Conservation (phyloP, 2,113 vertebrate species). For the Amphilophus citrinellus region DNA sequence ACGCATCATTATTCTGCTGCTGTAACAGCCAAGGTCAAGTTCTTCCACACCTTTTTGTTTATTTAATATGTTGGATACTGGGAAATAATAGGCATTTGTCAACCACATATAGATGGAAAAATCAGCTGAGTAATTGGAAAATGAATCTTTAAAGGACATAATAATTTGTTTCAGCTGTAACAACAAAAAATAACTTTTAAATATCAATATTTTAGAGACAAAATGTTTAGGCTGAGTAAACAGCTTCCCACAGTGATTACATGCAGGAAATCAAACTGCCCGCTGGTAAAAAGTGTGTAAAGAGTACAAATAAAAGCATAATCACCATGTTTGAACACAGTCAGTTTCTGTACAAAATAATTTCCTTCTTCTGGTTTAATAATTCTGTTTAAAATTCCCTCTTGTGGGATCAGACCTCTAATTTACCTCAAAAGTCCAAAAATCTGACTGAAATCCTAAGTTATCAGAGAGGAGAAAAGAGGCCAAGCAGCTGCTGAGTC, state of each 20-base stretch:
- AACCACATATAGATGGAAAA: neutral
- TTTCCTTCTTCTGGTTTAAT: slow-evolving; percentile 5
- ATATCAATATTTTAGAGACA: neutral
- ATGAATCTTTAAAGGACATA: neutral
- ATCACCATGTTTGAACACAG: neutral
- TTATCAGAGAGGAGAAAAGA: neutral
- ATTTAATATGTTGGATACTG: neutral
- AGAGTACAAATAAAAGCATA: slow-evolving; percentile 1
- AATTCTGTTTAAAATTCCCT: neutral
- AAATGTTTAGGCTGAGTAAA: slow-evolving; percentile 2
- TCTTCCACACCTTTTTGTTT: neutral
- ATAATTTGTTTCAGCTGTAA: neutral
- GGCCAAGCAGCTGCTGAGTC: slow-evolving; percentile 20
- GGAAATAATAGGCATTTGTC: neutral
- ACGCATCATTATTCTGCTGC: slow-evolving; percentile 1
- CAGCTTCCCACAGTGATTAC: slow-evolving; percentile 3
- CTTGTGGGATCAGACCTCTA: neutral
- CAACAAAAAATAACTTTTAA: neutral
- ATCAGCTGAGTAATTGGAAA: neutral
- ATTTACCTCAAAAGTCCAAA: neutral
- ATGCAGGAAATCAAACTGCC: slow-evolving; percentile 1
- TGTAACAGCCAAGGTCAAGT: neutral
- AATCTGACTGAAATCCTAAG: slow-evolving; percentile 6
- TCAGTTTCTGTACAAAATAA: neutral
- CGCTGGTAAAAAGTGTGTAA: neutral